Evolutionary conservation across 2,113 vertebrate species (phyloP).

Genomic region (Menura novaehollandiae): DNA sequence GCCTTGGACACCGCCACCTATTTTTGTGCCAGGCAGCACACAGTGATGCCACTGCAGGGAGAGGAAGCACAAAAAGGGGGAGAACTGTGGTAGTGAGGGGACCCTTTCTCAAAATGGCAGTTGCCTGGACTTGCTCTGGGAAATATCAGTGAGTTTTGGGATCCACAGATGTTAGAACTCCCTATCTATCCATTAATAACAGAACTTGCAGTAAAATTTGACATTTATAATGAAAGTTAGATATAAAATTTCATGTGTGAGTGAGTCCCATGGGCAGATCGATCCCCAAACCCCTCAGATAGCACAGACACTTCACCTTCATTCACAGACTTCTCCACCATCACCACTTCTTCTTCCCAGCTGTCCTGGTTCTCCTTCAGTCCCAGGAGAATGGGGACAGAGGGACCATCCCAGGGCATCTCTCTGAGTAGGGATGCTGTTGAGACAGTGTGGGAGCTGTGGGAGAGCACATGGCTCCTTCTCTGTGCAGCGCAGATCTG

Average conservation of each 20-base stretch:
- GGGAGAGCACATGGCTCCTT: background rate
- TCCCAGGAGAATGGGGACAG: background rate
- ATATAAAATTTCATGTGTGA: background rate
- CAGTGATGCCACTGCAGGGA: background rate
- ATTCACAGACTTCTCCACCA: background rate
- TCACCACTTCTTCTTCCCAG: background rate
- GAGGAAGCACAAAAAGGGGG: background rate
- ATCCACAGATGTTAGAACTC: background rate
- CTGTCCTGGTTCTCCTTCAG: background rate
- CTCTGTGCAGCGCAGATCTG: background rate
- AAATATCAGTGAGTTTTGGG: background rate
- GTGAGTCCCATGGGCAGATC: background rate
- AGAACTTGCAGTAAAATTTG: background rate
- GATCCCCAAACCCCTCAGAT: background rate
- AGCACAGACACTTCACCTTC: background rate
- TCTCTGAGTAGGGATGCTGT: background rate
- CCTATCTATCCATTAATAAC: background rate
- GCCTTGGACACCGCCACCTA: background rate
- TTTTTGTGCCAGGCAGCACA: slow-evolving; percentile 15
- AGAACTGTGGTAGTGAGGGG: background rate
- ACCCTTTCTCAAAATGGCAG: background rate
- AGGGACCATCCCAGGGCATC: background rate
- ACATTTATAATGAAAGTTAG: background rate
- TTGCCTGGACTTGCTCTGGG: background rate
- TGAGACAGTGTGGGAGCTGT: too few species aligned